phyloP scores from a whole-genome alignment of 2,888 invertebrate species.

The Acanthosoma haemorrhoidale region DNA sequence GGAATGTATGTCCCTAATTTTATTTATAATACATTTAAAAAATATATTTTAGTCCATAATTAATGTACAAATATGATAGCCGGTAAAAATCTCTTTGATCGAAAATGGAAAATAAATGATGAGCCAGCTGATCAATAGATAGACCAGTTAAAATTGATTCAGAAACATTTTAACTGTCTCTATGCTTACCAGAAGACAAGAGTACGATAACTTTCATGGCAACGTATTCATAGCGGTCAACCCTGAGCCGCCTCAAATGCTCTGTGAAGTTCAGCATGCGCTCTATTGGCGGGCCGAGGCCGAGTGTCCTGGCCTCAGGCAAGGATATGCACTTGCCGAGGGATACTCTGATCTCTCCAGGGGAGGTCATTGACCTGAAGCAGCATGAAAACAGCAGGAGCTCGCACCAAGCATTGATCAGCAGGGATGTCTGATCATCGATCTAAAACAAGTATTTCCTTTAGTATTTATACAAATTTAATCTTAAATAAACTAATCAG shows the following conservation, averaged over 20 bases:
- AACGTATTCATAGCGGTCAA: constrained; percentile 94
- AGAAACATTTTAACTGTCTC: too few relatives aligned
- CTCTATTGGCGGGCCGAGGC: constrained; percentile 80
- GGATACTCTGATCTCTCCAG: constrained; percentile 77
- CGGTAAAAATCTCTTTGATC: too few relatives aligned
- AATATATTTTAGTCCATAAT: too few relatives aligned
- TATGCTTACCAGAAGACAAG: constrained; percentile 72
- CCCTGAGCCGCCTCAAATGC: constrained; percentile 78
- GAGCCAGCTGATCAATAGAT: too few relatives aligned
- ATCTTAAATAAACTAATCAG: too few relatives aligned
- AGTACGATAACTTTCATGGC: constrained; percentile 92
- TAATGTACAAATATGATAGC: too few relatives aligned
- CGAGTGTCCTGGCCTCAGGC: constrained; percentile 65
- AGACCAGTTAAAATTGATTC: too few relatives aligned
- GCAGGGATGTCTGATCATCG: constrained; percentile 93
- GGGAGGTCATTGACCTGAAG: constrained; percentile 85
- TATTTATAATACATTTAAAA: too few relatives aligned
- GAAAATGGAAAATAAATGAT: too few relatives aligned
- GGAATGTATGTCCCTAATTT: too few relatives aligned
- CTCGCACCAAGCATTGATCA: constrained; percentile 98
- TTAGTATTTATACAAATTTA: too few relatives aligned
- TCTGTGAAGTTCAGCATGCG: constrained; percentile 93
- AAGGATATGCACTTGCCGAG: constrained; percentile 60
- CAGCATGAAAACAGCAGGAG: constrained; percentile 85
- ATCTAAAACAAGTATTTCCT: constrained; percentile 56